Conservation (phyloP, 1,140 invertebrate genomes). For the Drosophila grimshawi region DNA sequence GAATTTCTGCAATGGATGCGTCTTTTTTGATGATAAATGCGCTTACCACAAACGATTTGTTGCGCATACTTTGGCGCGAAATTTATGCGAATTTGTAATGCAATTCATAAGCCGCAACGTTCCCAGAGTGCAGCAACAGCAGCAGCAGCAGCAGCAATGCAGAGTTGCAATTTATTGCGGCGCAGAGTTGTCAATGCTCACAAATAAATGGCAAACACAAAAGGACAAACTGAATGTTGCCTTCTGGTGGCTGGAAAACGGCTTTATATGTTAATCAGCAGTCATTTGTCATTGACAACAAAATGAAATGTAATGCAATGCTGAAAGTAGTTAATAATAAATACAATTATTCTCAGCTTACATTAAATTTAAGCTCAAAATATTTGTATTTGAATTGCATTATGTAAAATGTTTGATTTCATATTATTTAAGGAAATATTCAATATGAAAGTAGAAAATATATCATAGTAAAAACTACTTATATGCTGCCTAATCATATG, state of each 20-base stretch:
- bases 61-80: constrained; percentile 67
- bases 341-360: constrained; percentile 7
- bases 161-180: constrained; percentile 64
- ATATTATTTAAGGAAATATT: no score
- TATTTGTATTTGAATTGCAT: no score
- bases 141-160: constrained; percentile 31
- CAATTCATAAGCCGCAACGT: constrained; percentile 69
- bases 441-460: no score
- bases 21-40: constrained; percentile 70
- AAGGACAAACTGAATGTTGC: constrained; percentile 6
- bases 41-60: constrained; percentile 70
- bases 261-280: constrained; percentile 68
- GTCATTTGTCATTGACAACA: constrained; percentile 37
- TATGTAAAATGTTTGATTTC: no score
- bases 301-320: constrained; percentile 30
- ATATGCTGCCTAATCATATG: no score
- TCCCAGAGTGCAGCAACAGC: constrained; percentile 21
- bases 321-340: constrained; percentile 8
- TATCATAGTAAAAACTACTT: no score
- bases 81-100: constrained; percentile 79
- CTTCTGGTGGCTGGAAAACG: constrained; percentile 18
- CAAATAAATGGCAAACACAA: constrained; percentile 51
- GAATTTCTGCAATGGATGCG: constrained; percentile 69
- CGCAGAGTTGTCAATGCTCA: constrained; percentile 57
- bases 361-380: no score